Evolutionary conservation across 2,888 invertebrate species (phyloP).

Genomic region (Apocheima hispidaria): DNA sequence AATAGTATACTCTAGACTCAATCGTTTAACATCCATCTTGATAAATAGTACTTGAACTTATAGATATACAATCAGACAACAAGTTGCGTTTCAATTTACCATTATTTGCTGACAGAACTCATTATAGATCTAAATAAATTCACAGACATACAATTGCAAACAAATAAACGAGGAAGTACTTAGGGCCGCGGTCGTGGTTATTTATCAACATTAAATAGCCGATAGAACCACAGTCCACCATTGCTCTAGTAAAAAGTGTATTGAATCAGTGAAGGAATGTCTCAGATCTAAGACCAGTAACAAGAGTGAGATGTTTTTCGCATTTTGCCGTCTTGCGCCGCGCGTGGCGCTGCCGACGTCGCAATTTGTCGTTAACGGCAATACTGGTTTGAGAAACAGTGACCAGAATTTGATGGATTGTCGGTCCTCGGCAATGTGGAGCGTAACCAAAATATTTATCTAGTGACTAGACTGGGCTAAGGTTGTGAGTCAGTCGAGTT

Average conservation of each 20-base stretch:
- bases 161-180: not conserved
- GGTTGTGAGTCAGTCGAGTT: not conserved
- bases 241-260: slow-evolving; percentile 25
- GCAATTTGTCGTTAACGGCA: slow-evolving; percentile 41
- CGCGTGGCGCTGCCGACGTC: slow-evolving; percentile 7
- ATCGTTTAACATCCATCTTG: no score
- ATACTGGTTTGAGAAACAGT: slow-evolving; percentile 27
- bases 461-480: slow-evolving; percentile 1
- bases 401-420: not conserved
- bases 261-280: slow-evolving; percentile 30
- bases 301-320: slow-evolving; percentile 33
- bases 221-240: slow-evolving; percentile 11
- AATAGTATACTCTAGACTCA: no score
- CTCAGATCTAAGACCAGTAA: slow-evolving; percentile 18
- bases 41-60: no score
- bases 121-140: not conserved
- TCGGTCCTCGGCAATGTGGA: not conserved
- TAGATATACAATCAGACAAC: no score
- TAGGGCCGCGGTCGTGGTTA: not conserved
- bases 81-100: no score
- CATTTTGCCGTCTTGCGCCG: slow-evolving; percentile 20
- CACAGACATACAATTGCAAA: not conserved
- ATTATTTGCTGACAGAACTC: no score
- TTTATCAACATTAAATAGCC: not conserved
- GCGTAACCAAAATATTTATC: slow-evolving; percentile 1